phyloP scores from a whole-genome alignment of 2,888 invertebrate genomes.

The Chydorus sphaericus region DNA sequence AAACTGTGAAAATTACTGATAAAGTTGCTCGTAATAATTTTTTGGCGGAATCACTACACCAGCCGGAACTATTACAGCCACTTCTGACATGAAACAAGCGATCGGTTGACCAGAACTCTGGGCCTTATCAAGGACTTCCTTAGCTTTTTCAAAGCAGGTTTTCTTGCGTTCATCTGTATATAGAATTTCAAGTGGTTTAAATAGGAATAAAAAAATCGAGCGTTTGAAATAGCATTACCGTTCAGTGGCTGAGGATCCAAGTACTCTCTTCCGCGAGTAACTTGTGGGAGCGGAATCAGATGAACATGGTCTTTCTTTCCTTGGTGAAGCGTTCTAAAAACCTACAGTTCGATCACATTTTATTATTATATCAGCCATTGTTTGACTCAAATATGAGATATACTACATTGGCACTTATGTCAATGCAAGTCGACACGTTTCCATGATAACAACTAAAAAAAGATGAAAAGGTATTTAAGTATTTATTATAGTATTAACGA shows the following conservation, averaged over 20 bases:
- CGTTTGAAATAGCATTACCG: too few species aligned
- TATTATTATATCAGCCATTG: too few species aligned
- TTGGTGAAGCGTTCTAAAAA: conserved; percentile 22
- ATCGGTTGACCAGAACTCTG: conserved; percentile 17
- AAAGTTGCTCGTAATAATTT: conserved; percentile 22
- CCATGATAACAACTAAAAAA: conserved; percentile 39
- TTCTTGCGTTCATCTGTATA: too few species aligned
- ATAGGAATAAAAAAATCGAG: background rate
- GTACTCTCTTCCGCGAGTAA: conserved; percentile 14
- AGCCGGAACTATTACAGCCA: conserved; percentile 23
- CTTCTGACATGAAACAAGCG: conserved; percentile 25
- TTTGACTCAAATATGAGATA: too few species aligned
- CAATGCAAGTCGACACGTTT: conserved; percentile 31
- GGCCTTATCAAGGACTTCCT: conserved; percentile 7
- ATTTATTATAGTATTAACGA: too few species aligned
- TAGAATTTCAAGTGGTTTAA: too few species aligned
- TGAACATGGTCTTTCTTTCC: conserved; percentile 25
- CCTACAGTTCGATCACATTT: background rate
- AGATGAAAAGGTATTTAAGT: too few species aligned
- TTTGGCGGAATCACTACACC: conserved; percentile 25
- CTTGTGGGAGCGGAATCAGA: conserved; percentile 24
- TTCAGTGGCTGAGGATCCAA: too few species aligned
- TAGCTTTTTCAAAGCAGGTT: background rate
- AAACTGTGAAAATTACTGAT: conserved; percentile 23
- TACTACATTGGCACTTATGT: conserved; percentile 23